Percentiles rank a stretch among this genome's conserved stretches.
These are phyloP conservation scores for Brachionus calyciflorus DNA, from an alignment of 1,140 invertebrate species.

Conservation along the genomic window DNA sequence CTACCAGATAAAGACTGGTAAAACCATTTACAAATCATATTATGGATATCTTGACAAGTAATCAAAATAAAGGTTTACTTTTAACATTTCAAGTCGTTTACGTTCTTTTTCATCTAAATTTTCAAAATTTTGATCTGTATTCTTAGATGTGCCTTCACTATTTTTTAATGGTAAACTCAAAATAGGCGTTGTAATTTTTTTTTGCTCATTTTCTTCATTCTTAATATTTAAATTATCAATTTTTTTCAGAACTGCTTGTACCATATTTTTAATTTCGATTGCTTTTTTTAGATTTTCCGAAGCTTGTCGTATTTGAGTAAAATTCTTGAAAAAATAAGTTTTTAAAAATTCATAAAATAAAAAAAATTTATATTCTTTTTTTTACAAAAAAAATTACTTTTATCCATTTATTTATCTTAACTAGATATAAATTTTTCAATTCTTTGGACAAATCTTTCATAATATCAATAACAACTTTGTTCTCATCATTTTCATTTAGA, in stretches of 20 bases:
- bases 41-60: no score
- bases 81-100: background rate
- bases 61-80: background rate
- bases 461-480: conserved; percentile 50
- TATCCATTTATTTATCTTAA: conserved; percentile 50
- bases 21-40: no score
- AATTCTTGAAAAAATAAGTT: background rate
- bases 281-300: conserved; percentile 49
- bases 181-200: conserved; percentile 4
- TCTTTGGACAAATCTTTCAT: conserved; percentile 52
- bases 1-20: no score
- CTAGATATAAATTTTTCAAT: conserved; percentile 49
- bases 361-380: background rate
- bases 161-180: background rate
- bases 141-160: background rate
- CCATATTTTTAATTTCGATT: conserved; percentile 51
- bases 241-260: conserved; percentile 48
- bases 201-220: background rate
- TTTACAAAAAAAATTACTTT: background rate
- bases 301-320: conserved; percentile 46
- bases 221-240: conserved; percentile 49
- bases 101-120: background rate
- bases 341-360: no score
- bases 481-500: conserved; percentile 49
- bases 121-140: background rate